These are phyloP conservation scores for Ophion ventricosus DNA, from an alignment of 2,888 invertebrate species.

Conservation along the genomic window DNA sequence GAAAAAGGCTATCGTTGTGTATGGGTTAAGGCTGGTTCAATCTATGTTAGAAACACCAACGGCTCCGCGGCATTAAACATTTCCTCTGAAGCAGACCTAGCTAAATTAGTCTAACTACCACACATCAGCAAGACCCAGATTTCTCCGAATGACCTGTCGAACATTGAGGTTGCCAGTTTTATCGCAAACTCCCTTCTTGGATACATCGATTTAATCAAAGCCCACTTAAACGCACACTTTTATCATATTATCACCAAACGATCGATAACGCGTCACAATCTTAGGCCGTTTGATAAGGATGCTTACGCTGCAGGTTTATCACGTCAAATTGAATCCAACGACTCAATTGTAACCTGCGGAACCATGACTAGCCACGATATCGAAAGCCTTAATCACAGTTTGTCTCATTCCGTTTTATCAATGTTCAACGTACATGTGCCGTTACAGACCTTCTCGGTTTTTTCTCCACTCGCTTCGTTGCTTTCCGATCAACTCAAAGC, in stretches of 20 bases:
- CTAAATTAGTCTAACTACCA: too few species aligned
- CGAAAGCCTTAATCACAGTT: background rate
- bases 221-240: too few species aligned
- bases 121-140: too few species aligned
- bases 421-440: background rate
- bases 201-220: background rate
- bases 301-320: background rate
- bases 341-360: background rate
- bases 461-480: background rate
- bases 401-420: background rate
- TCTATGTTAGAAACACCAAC: too few species aligned
- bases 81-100: too few species aligned
- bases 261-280: background rate
- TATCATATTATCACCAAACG: too few species aligned
- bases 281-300: background rate
- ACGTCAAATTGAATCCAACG: background rate
- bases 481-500: too few species aligned
- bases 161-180: background rate
- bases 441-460: background rate
- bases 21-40: too few species aligned
- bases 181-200: background rate
- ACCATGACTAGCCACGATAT: background rate
- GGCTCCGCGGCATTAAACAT: too few species aligned
- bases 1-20: too few species aligned
- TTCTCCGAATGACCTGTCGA: background rate